Evolutionary conservation across 1,140 invertebrate species (phyloP), one percentile per base, ranked within the genome.

Genomic region (Phymorhynchus buccinoides): DNA sequence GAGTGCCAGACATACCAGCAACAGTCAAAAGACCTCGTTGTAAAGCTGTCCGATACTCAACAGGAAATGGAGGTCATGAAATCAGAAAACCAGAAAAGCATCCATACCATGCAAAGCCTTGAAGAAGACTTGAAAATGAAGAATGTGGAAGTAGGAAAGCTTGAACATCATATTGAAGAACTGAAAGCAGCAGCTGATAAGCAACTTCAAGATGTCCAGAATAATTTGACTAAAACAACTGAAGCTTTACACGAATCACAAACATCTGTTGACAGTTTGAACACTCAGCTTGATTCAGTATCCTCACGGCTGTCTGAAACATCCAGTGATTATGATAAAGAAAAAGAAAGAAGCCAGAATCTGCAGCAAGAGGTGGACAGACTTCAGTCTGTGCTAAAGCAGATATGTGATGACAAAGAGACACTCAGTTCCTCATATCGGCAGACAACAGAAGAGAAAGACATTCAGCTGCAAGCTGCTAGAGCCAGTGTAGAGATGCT

Each of bases 131-230:
- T 78, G 2, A 42, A 42, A 12, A 18, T 42, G 44, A 44, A 78
- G 41, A n/a, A 78, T 80, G 80, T 62, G 1, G 78, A 88, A 48
- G 27, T 87, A 35, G 32, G 85, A 27, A 39, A 44, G 16, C 52
- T 82, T 41, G 12, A 68, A 39, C 30, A 82, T 6, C 52, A 82
- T 32, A 80, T 42, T 32, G 1, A 68, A 79, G 56, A 80, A 41
- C 30, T 83, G 42, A 86, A 22, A 42, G 16, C 66, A 18, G 14
- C 56, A 18, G 27, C 37, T 1, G 52, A 68, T 7, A 18, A 35
- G 39, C 16, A 7, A n/a, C 52, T 66, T 41, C 37, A 41, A 16
- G 56, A 82, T 2, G 12, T 16, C 1, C n/a, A 66, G 14, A 27
- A 35, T n/a, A 39, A 82, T 1, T 68, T 82, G n/a, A 18, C 30